A percentile compares a stretch with the other conserved stretches of the same genome.
phyloP scores from a whole-genome alignment of 2,797 vertebrate genomes.

The Heteromormyrus szaboi region DNA sequence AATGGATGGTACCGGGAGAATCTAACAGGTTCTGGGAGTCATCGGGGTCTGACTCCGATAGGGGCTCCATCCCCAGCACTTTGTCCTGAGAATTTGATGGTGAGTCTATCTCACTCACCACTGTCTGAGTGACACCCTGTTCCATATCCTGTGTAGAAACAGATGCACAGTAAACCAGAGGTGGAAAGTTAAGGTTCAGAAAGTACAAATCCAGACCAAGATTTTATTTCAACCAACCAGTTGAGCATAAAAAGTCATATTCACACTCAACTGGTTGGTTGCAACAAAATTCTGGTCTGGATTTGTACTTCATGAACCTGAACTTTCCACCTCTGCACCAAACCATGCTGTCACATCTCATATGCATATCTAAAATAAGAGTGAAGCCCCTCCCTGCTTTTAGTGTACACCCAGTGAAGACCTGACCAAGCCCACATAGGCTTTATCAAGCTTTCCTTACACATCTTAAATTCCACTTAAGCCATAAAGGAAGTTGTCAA shows the following conservation, averaged over 20 bases:
- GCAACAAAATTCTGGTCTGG: background rate
- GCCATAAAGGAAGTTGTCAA: background rate
- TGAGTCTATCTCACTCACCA: background rate
- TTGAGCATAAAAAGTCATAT: background rate
- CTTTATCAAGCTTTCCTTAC: background rate
- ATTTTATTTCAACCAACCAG: background rate
- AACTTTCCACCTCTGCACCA: background rate
- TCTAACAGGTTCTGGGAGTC: slow-evolving; percentile 37
- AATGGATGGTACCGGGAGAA: slow-evolving; percentile 45
- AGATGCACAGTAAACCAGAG: background rate
- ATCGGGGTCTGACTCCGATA: background rate
- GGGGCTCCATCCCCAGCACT: background rate
- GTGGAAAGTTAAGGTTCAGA: background rate
- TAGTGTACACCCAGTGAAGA: background rate
- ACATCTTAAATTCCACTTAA: background rate
- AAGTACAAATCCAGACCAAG: background rate
- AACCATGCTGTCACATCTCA: background rate
- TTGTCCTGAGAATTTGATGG: background rate
- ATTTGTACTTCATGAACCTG: background rate
- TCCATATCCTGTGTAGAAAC: background rate
- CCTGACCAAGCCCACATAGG: background rate
- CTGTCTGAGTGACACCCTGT: background rate
- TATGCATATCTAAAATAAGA: background rate
- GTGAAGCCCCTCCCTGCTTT: background rate
- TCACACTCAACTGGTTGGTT: background rate